Conservation (phyloP, 2,888 invertebrate species). For the Allolobophora icterica region DNA sequence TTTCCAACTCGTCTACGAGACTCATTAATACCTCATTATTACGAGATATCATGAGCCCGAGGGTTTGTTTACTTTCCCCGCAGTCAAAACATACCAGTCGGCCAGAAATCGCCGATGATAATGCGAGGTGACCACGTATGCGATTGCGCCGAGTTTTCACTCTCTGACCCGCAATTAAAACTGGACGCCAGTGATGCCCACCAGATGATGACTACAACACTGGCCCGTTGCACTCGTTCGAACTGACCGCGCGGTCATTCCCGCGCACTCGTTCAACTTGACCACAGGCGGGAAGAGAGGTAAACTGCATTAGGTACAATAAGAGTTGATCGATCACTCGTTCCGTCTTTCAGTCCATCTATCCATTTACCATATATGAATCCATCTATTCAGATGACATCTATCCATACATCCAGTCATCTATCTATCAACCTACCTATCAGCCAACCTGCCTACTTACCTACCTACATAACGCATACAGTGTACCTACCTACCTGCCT, state of each 20-base stretch:
- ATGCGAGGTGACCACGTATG: not conserved
- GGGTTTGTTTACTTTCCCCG: not conserved
- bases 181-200: not conserved
- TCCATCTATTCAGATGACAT: not conserved
- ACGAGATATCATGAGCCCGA: not conserved
- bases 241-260: not conserved
- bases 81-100: not conserved
- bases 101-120: too few species aligned
- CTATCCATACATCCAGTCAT: not conserved
- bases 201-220: not conserved
- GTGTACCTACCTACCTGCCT: too few species aligned
- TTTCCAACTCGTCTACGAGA: not conserved
- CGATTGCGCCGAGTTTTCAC: not conserved
- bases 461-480: too few species aligned
- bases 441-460: too few species aligned
- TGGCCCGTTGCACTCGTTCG: not conserved
- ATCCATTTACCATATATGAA: too few species aligned
- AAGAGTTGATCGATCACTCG: not conserved
- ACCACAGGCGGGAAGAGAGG: not conserved
- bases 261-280: not conserved
- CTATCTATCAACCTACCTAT: too few species aligned
- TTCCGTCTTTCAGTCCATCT: not conserved
- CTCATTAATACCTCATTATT: not conserved
- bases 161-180: conserved; percentile 11
- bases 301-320: not conserved